Conservation (phyloP, 2,888 invertebrate species). For the Octonoba sinensis region DNA sequence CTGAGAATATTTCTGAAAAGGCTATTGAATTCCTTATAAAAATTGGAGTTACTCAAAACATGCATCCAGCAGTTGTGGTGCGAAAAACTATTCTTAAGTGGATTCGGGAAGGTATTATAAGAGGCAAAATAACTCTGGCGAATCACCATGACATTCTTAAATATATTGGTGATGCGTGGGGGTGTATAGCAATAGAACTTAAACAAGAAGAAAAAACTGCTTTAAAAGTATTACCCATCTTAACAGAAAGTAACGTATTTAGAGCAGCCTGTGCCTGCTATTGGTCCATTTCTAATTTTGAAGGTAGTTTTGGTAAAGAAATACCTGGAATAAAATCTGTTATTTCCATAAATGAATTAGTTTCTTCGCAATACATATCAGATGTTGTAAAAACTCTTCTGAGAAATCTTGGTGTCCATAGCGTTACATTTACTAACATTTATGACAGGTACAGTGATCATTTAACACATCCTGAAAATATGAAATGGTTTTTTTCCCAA, state of each 20-base stretch:
- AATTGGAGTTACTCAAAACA: background rate
- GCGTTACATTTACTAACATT: background rate
- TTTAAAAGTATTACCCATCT: too few species aligned
- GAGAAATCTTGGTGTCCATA: background rate
- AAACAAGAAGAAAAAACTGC: too few species aligned
- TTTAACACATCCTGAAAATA: background rate
- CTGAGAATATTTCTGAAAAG: background rate
- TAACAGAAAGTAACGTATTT: too few species aligned
- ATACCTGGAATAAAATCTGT: background rate
- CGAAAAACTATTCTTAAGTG: conserved; percentile 5
- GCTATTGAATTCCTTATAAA: background rate
- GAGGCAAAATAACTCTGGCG: background rate
- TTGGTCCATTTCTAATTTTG: too few species aligned
- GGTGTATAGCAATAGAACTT: too few species aligned
- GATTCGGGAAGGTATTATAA: background rate
- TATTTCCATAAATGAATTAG: background rate
- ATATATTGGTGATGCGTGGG: too few species aligned
- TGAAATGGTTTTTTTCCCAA: conserved; percentile 3
- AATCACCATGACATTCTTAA: background rate
- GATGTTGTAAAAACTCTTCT: background rate
- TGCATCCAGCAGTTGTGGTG: background rate
- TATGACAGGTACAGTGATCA: conserved; percentile 1
- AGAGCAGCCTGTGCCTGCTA: too few species aligned
- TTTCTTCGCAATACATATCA: background rate
- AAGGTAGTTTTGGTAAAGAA: too few species aligned